A percentile compares a stretch with the other conserved stretches of the same genome.
Evolutionary conservation across 2,113 vertebrate species (phyloP).

Genomic region (Scolopax mira): DNA sequence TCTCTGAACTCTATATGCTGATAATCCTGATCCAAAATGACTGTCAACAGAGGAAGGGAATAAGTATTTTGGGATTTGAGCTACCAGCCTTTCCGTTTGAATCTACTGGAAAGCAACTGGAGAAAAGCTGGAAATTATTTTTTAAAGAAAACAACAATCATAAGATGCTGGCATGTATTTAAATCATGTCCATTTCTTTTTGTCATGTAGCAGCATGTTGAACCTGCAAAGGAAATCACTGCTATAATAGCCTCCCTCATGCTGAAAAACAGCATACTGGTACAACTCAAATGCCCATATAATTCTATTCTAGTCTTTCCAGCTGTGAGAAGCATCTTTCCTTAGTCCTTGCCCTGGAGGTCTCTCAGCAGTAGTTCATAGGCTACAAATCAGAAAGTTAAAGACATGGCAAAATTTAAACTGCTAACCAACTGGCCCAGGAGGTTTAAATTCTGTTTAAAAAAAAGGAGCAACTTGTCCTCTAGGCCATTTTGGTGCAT

Average conservation of each 20-base stretch:
- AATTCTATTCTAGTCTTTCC: not conserved
- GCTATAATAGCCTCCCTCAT: not conserved
- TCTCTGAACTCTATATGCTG: not conserved
- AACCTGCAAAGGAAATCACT: not conserved
- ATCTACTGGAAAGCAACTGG: not conserved
- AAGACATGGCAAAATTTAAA: not conserved
- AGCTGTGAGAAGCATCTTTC: not conserved
- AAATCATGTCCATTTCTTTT: not conserved
- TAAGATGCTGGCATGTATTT: not conserved
- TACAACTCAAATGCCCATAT: not conserved
- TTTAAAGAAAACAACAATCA: not conserved
- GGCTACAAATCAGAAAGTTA: not conserved
- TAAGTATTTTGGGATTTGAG: not conserved
- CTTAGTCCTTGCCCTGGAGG: not conserved
- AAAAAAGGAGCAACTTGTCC: not conserved
- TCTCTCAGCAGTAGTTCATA: not conserved
- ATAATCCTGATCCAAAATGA: not conserved
- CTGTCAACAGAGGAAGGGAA: not conserved
- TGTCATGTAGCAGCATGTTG: not conserved
- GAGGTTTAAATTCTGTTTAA: not conserved
- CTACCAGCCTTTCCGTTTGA: not conserved
- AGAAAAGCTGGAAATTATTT: not conserved
- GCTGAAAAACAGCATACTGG: not conserved
- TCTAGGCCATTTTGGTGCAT: not conserved
- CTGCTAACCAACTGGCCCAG: not conserved